These are phyloP conservation scores for Psylliodes chrysocephalus DNA, from an alignment of 2,888 invertebrate genomes.

Conservation along the genomic window DNA sequence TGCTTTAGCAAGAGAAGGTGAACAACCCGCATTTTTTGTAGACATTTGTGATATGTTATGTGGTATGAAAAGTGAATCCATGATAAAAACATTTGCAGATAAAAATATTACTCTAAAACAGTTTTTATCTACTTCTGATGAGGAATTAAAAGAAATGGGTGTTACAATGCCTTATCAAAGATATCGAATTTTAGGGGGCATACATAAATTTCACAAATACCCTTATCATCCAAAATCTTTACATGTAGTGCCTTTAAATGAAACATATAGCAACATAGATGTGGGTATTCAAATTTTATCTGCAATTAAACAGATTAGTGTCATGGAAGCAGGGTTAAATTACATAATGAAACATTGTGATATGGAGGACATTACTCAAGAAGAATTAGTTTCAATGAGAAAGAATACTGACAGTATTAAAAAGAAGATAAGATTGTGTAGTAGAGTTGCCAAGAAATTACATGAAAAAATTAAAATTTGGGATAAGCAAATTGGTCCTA, in stretches of 20 bases:
- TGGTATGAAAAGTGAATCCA: constrained; percentile 70
- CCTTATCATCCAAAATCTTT: constrained; percentile 67
- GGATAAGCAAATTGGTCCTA: constrained; percentile 65
- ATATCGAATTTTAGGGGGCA: constrained; percentile 66
- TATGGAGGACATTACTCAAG: constrained; percentile 44
- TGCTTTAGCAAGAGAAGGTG: constrained; percentile 36
- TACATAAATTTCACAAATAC: constrained; percentile 70
- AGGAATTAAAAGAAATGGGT: constrained; percentile 69
- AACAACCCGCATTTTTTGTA: constrained; percentile 65
- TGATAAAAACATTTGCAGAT: constrained; percentile 65
- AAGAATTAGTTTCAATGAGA: constrained; percentile 36
- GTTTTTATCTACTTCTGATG: constrained; percentile 70
- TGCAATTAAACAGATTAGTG: constrained; percentile 69
- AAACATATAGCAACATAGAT: constrained; percentile 66
- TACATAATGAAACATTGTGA: constrained; percentile 66
- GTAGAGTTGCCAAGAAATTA: constrained; percentile 33
- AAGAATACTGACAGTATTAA: constrained; percentile 34
- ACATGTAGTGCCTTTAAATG: constrained; percentile 57
- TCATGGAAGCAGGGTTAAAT: constrained; percentile 69
- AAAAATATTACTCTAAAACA: constrained; percentile 67
- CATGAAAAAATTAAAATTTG: constrained; percentile 60
- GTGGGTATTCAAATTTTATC: constrained; percentile 67
- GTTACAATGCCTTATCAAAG: constrained; percentile 71
- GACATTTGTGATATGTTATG: constrained; percentile 70
- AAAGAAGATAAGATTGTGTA: constrained; percentile 34